Conservation (phyloP, 2,797 vertebrate genomes). For the Lerista edwardsae region DNA sequence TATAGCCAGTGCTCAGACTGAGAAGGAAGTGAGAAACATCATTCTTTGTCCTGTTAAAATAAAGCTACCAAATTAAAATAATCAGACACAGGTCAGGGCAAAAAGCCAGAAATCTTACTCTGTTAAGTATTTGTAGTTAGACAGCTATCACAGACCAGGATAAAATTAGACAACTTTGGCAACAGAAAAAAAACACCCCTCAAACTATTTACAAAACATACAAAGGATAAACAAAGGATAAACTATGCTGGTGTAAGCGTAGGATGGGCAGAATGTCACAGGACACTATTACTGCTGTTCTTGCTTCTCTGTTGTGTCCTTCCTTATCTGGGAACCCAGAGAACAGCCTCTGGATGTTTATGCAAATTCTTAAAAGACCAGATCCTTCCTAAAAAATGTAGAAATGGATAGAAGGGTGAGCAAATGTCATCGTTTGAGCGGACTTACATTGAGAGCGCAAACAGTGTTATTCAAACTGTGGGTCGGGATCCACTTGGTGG, state of each 20-base stretch:
- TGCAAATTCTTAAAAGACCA: neutral
- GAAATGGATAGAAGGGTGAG: neutral
- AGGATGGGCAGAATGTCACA: neutral
- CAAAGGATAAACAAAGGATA: conserved; percentile 37
- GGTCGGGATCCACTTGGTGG: too few relatives aligned
- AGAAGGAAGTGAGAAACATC: conserved; percentile 60
- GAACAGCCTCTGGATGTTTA: neutral
- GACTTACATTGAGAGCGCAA: too few relatives aligned
- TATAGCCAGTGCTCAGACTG: conserved; percentile 20
- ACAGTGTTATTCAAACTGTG: too few relatives aligned
- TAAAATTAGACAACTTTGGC: conserved; percentile 34
- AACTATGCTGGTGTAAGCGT: conserved; percentile 1
- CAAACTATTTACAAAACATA: conserved; percentile 27
- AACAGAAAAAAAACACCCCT: conserved; percentile 41
- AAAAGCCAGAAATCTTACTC: conserved; percentile 56
- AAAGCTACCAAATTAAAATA: conserved; percentile 38
- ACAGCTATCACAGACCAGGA: conserved; percentile 36
- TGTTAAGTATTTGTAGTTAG: conserved; percentile 46
- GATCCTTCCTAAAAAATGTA: neutral
- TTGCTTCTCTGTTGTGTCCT: too few relatives aligned
- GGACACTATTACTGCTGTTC: conserved; percentile 22
- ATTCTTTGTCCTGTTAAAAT: conserved; percentile 58
- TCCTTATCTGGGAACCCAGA: neutral
- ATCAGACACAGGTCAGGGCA: conserved; percentile 54
- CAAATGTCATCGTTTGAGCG: neutral